Evolutionary conservation across 1,140 invertebrate species (phyloP).

Genomic region (Platorchestia sp.): DNA sequence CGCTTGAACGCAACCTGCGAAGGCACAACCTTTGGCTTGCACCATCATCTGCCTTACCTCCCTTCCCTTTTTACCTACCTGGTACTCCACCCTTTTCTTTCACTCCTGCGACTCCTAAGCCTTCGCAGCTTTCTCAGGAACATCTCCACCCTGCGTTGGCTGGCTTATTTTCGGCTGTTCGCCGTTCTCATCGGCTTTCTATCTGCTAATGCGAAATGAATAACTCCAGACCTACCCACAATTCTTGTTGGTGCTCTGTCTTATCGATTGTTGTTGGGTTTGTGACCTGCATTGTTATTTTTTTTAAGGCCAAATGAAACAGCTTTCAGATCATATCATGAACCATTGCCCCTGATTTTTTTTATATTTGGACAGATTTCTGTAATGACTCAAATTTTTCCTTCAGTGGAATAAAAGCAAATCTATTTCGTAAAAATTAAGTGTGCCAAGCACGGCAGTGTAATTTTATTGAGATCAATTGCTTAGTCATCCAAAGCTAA

Average conservation of each 20-base stretch:
- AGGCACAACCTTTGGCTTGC: neutral
- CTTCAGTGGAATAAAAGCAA: too few relatives aligned
- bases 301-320: too few relatives aligned
- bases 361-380: too few relatives aligned
- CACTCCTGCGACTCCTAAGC: neutral
- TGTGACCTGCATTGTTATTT: too few relatives aligned
- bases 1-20: neutral
- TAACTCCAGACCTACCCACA: neutral
- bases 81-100: neutral
- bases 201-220: neutral
- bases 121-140: neutral
- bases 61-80: neutral
- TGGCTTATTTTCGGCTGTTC: neutral
- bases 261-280: neutral
- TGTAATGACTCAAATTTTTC: too few relatives aligned
- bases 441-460: too few relatives aligned
- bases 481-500: too few relatives aligned
- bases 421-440: too few relatives aligned
- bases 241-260: too few relatives aligned
- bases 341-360: too few relatives aligned
- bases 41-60: neutral
- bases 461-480: too few relatives aligned
- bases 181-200: neutral
- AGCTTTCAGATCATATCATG: too few relatives aligned
- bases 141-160: neutral